Evolutionary conservation across 2,888 invertebrate genomes (phyloP).

Genomic region (Stomorhina lunata): DNA sequence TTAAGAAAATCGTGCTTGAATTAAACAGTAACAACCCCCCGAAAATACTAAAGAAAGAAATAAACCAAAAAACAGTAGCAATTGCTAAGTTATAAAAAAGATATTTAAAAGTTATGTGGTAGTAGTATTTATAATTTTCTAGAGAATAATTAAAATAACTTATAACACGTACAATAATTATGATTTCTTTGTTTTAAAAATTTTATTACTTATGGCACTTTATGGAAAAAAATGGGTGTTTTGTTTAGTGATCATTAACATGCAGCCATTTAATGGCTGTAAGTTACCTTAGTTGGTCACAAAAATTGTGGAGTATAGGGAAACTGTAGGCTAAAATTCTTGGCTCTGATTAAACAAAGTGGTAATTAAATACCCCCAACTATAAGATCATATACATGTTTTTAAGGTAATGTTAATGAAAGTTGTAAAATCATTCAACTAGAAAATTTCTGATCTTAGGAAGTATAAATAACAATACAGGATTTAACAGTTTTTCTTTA

Average conservation of each 20-base stretch:
- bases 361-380: neutral
- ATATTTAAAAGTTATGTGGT: neutral
- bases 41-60: neutral
- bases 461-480: neutral
- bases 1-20: constrained; percentile 40
- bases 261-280: constrained; percentile 27
- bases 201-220: neutral
- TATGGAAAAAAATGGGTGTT: constrained; percentile 27
- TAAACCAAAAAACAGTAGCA: neutral
- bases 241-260: constrained; percentile 46
- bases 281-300: constrained; percentile 24
- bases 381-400: neutral
- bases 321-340: too few species aligned
- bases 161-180: constrained; percentile 56
- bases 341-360: neutral
- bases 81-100: constrained; percentile 10
- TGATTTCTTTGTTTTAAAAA: constrained; percentile 48
- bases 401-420: constrained; percentile 11
- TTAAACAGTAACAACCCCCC: constrained; percentile 30
- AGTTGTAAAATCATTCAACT: neutral
- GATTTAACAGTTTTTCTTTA: neutral
- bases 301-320: neutral
- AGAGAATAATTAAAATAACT: constrained; percentile 60
- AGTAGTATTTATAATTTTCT: neutral
- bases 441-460: neutral